Conservation (phyloP, 2,888 invertebrate species). For the Pyrgus malvae region DNA sequence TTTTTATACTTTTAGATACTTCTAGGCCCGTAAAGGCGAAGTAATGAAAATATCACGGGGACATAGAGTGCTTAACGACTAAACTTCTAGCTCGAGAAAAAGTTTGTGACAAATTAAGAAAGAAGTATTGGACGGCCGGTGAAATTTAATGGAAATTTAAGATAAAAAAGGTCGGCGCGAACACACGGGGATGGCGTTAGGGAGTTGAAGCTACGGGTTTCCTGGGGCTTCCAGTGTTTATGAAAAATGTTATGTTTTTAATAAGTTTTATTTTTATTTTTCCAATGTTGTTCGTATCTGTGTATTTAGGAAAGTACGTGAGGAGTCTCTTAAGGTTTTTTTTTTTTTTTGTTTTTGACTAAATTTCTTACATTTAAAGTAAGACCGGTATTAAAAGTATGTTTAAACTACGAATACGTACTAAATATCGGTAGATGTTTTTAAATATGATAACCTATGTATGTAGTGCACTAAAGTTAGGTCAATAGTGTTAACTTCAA, state of each 20-base stretch:
- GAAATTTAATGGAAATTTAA: conserved; percentile 38
- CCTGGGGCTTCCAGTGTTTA: conserved; percentile 6
- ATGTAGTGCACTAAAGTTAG: too few species aligned
- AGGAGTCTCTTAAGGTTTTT: too few species aligned
- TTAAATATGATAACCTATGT: too few species aligned
- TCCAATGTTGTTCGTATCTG: neutral
- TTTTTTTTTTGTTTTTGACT: too few species aligned
- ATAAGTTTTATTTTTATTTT: neutral
- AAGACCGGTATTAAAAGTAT: too few species aligned
- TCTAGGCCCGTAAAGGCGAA: neutral
- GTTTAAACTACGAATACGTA: too few species aligned
- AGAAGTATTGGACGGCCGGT: conserved; percentile 41
- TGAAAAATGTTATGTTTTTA: conserved; percentile 3
- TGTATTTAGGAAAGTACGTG: neutral
- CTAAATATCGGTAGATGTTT: too few species aligned
- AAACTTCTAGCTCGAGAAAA: conserved; percentile 55
- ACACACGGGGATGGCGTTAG: conserved; percentile 2
- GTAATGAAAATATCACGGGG: conserved; percentile 56
- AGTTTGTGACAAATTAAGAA: conserved; percentile 68
- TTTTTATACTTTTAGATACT: neutral
- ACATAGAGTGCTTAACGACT: conserved; percentile 53
- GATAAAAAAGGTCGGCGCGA: conserved; percentile 36
- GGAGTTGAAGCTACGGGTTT: conserved; percentile 3
- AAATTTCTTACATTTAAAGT: too few species aligned
- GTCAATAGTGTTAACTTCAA: too few species aligned